phyloP scores from a whole-genome alignment of 2,888 invertebrate species.

The Cephalotes varians region DNA sequence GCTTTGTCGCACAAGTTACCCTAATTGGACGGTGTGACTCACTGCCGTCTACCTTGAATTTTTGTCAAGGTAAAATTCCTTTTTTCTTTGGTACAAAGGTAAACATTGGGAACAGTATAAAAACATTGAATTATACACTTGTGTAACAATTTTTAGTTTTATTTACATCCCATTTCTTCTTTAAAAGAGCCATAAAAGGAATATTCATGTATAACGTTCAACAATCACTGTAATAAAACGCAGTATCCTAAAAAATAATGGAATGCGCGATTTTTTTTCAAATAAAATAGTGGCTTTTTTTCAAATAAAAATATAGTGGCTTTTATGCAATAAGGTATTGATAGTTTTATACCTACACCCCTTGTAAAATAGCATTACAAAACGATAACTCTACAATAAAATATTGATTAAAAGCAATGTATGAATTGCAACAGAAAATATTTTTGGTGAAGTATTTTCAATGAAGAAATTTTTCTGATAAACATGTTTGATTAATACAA shows the following conservation, averaged over 20 bases:
- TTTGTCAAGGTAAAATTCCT: conserved; percentile 57
- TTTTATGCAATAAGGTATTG: background rate
- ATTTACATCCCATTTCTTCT: background rate
- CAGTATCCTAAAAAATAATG: background rate
- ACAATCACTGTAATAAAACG: background rate
- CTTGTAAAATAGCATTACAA: conserved; percentile 10
- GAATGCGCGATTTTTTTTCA: background rate
- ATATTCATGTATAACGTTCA: background rate
- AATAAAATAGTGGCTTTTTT: background rate
- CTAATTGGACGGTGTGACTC: conserved; percentile 70
- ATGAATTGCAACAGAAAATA: conserved; percentile 7
- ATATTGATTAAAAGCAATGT: background rate
- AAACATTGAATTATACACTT: background rate
- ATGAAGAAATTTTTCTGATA: background rate
- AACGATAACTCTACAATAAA: background rate
- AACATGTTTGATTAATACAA: background rate
- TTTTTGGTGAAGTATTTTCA: too few relatives aligned
- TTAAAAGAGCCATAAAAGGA: background rate
- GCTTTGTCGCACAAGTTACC: conserved; percentile 58
- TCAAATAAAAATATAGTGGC: background rate
- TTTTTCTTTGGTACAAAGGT: conserved; percentile 2
- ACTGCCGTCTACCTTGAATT: conserved; percentile 71
- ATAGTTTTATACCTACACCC: conserved; percentile 28
- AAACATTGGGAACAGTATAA: background rate
- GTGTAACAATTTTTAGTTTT: conserved; percentile 14